Percentiles rank a stretch among this genome's conserved stretches.
phyloP scores from a whole-genome alignment of 2,113 vertebrate species.

The Smithornis capensis region DNA sequence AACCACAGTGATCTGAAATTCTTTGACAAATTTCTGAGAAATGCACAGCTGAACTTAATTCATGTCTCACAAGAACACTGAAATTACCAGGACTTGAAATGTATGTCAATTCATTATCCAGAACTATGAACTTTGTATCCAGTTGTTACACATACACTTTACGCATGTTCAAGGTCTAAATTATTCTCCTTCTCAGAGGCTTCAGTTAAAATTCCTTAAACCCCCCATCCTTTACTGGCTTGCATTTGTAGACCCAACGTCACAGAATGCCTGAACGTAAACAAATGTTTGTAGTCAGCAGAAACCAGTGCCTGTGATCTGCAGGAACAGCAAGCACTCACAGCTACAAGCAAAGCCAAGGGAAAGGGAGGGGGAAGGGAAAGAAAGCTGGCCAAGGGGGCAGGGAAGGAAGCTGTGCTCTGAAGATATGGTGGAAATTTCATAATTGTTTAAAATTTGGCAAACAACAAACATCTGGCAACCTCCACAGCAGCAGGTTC shows the following conservation, averaged over 20 bases:
- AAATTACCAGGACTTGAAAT: background rate
- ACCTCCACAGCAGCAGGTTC: background rate
- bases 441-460: slow-evolving; percentile 59
- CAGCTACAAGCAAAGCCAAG: slow-evolving; percentile 20
- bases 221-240: background rate
- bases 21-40: background rate
- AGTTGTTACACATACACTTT: background rate
- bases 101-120: background rate
- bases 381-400: slow-evolving; percentile 33
- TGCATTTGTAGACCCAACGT: background rate
- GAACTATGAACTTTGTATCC: background rate
- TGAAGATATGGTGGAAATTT: slow-evolving; percentile 52
- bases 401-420: slow-evolving; percentile 59
- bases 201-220: background rate
- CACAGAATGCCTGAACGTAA: background rate
- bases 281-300: background rate
- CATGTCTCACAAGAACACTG: background rate
- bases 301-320: background rate
- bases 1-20: background rate
- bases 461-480: slow-evolving; percentile 51
- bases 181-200: background rate
- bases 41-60: background rate
- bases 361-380: slow-evolving; percentile 8
- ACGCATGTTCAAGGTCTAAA: background rate
- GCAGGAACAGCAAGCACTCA: background rate